Evolutionary conservation across 2,888 invertebrate species (phyloP).

Genomic region (Apodemia duryi): DNA sequence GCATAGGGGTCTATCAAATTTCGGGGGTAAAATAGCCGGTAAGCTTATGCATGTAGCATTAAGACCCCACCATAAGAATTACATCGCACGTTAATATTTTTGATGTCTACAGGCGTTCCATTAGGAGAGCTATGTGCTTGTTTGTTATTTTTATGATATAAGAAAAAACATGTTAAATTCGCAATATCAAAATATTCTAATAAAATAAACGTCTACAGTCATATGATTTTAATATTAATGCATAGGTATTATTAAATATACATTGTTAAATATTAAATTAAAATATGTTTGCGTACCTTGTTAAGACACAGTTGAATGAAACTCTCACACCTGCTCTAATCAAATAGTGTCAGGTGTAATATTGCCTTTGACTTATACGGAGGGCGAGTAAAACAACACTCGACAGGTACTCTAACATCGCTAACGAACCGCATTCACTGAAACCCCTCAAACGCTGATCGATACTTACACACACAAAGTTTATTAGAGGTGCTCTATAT

Average conservation of each 20-base stretch:
- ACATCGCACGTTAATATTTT: no score
- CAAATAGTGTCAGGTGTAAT: constrained; percentile 49
- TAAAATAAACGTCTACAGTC: no score
- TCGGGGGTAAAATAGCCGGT: no score
- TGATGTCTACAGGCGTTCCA: no score
- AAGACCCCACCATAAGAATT: no score
- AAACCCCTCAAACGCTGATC: constrained; percentile 65
- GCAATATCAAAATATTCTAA: no score
- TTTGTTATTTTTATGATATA: no score
- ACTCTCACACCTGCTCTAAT: constrained; percentile 36
- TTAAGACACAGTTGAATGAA: constrained; percentile 40
- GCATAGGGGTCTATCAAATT: no score
- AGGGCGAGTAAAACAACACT: constrained; percentile 32
- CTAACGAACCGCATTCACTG: constrained; percentile 68
- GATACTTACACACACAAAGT: constrained; percentile 41
- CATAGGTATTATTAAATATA: not conserved
- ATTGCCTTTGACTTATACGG: constrained; percentile 38
- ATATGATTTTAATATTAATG: no score
- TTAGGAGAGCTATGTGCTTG: no score
- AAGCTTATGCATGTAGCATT: no score
- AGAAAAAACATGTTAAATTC: no score
- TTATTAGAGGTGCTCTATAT: constrained; percentile 22
- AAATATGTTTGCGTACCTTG: constrained; percentile 19
- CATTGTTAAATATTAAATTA: constrained; percentile 9
- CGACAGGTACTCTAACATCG: constrained; percentile 41